Percentiles rank a stretch among this genome's conserved stretches.
These are phyloP conservation scores for Heterohyrax brucei DNA, from an alignment of 2,797 vertebrate species.

Conservation along the genomic window DNA sequence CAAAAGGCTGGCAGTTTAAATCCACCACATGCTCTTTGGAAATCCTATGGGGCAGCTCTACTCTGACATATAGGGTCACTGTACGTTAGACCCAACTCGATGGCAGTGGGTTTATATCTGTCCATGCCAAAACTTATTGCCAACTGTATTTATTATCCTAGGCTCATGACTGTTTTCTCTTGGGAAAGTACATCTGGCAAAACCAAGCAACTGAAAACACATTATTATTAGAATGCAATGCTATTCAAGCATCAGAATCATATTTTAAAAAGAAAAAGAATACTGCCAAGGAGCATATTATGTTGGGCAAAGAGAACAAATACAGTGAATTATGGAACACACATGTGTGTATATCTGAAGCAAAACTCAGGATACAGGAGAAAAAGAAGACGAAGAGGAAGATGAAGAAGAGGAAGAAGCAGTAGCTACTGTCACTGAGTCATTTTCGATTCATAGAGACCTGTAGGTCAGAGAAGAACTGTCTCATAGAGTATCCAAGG, in stretches of 20 bases:
- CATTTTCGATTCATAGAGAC: too few species aligned
- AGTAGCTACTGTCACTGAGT: too few species aligned
- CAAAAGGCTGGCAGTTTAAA: too few species aligned
- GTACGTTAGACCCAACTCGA: too few species aligned
- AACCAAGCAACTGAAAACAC: slow-evolving; percentile 63
- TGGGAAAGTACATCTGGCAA: slow-evolving; percentile 61
- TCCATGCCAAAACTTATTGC: slow-evolving; percentile 80
- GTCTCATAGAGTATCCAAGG: too few species aligned
- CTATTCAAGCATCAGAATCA: slow-evolving; percentile 59
- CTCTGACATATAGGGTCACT: too few species aligned
- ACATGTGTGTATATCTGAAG: not conserved
- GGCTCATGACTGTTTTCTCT: slow-evolving; percentile 79
- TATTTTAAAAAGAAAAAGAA: not conserved
- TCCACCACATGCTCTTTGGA: too few species aligned
- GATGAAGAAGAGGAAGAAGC: too few species aligned
- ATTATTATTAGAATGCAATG: slow-evolving; percentile 66
- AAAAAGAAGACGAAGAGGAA: too few species aligned
- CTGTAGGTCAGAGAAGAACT: too few species aligned
- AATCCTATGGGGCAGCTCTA: too few species aligned
- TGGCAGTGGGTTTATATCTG: slow-evolving; percentile 80
- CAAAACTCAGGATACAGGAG: not conserved
- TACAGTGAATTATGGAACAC: not conserved
- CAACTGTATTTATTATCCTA: slow-evolving; percentile 84
- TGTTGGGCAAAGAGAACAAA: not conserved
- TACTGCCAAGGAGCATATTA: not conserved